Conservation (phyloP, 2,888 invertebrate genomes). For the Crematogaster levior region DNA sequence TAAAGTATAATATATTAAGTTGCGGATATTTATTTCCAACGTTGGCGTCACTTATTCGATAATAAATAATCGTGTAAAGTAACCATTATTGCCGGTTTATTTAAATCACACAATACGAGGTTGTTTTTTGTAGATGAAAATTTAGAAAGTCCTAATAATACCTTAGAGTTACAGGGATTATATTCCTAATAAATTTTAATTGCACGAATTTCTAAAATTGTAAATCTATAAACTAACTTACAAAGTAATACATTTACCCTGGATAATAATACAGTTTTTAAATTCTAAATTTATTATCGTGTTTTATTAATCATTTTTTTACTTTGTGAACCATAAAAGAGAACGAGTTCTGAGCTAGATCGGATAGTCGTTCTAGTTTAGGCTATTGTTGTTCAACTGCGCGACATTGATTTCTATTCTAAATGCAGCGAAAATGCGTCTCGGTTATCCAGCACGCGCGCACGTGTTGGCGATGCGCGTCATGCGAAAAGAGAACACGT, state of each 20-base stretch:
- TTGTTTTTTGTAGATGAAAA: not conserved
- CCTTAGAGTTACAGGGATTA: not conserved
- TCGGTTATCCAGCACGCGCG: conserved; percentile 4
- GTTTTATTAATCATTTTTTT: not conserved
- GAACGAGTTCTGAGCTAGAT: not conserved
- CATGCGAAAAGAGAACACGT: conserved; percentile 53
- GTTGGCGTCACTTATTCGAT: not conserved
- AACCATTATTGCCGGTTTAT: not conserved
- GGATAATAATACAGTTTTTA: not conserved
- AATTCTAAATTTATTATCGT: not conserved
- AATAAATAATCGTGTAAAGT: not conserved
- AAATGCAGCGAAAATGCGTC: not conserved
- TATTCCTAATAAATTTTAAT: not conserved
- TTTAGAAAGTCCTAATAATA: not conserved
- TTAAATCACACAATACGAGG: not conserved
- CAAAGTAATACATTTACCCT: not conserved
- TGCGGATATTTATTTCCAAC: not conserved
- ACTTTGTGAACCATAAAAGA: not conserved
- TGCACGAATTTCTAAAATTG: not conserved
- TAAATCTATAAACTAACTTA: no score
- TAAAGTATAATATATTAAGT: no score
- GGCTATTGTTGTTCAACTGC: not conserved
- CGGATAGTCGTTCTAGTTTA: not conserved
- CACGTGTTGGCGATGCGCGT: conserved; percentile 47
- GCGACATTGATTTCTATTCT: not conserved